phyloP scores from a whole-genome alignment of 2,888 invertebrate species.

The Drosophila quinaria region DNA sequence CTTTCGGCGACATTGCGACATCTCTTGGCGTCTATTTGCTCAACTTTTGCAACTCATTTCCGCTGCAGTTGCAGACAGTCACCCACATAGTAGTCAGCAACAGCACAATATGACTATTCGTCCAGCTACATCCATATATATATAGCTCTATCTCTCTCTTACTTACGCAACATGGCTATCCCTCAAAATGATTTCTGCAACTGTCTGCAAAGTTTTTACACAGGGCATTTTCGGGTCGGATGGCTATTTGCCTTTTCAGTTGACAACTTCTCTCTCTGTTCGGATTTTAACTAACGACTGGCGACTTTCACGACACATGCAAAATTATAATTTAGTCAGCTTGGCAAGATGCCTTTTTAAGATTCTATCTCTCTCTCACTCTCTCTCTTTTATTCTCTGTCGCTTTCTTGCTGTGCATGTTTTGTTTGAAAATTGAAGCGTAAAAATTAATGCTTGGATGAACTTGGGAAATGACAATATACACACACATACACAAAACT shows the following conservation, averaged over 20 bases:
- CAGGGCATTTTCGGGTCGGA: slow-evolving; percentile 48
- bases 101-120: slow-evolving; percentile 2
- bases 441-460: slow-evolving; percentile 80
- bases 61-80: slow-evolving; percentile 74
- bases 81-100: slow-evolving; percentile 21
- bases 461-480: slow-evolving; percentile 77
- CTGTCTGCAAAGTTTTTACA: slow-evolving; percentile 81
- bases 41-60: slow-evolving; percentile 84
- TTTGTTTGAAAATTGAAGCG: slow-evolving; percentile 77
- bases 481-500: slow-evolving; percentile 28
- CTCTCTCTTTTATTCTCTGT: slow-evolving; percentile 8
- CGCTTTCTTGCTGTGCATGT: slow-evolving; percentile 43
- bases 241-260: slow-evolving; percentile 64
- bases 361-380: slow-evolving; percentile 12
- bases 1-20: slow-evolving; percentile 61
- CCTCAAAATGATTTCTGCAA: slow-evolving; percentile 76
- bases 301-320: slow-evolving; percentile 41
- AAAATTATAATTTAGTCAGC: slow-evolving; percentile 79
- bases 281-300: slow-evolving; percentile 80
- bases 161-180: slow-evolving; percentile 14
- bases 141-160: neutral
- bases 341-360: slow-evolving; percentile 46
- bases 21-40: slow-evolving; percentile 74
- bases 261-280: slow-evolving; percentile 69
- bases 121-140: neutral